phyloP scores from a whole-genome alignment of 2,113 vertebrate species.

The Coptodon rendalli region DNA sequence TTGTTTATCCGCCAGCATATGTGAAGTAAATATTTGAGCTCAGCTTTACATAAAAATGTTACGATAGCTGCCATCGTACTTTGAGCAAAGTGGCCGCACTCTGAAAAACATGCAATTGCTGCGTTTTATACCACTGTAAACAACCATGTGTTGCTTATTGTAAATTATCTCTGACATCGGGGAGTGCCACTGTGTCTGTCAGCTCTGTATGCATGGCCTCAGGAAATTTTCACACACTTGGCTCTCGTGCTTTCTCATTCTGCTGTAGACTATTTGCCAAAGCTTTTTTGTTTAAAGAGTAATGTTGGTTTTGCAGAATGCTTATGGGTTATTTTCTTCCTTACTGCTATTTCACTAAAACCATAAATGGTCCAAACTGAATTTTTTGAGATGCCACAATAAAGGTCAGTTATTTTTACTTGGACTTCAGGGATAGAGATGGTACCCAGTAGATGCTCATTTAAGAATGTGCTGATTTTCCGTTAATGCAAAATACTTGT shows the following conservation, averaged over 20 bases:
- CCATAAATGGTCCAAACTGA: background rate
- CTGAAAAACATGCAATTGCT: background rate
- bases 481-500: background rate
- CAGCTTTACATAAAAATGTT: slow-evolving; percentile 12
- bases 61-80: background rate
- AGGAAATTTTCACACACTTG: slow-evolving; percentile 4
- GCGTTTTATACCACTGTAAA: slow-evolving; percentile 10
- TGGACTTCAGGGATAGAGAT: background rate
- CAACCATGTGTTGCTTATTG: background rate
- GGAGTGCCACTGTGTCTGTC: background rate
- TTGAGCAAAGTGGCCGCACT: background rate
- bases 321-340: background rate
- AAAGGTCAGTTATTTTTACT: background rate
- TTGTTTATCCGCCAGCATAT: slow-evolving; percentile 38
- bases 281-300: background rate
- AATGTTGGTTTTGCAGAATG: background rate
- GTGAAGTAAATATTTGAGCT: slow-evolving; percentile 61
- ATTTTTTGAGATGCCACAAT: background rate
- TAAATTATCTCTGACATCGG: slow-evolving; percentile 2
- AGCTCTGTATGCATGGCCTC: background rate
- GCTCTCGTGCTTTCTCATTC: background rate
- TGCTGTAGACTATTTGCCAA: background rate
- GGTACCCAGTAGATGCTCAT: background rate
- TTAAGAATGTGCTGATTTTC: background rate
- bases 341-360: background rate